Conservation (phyloP, 2,113 vertebrate species). For the Parus major region DNA sequence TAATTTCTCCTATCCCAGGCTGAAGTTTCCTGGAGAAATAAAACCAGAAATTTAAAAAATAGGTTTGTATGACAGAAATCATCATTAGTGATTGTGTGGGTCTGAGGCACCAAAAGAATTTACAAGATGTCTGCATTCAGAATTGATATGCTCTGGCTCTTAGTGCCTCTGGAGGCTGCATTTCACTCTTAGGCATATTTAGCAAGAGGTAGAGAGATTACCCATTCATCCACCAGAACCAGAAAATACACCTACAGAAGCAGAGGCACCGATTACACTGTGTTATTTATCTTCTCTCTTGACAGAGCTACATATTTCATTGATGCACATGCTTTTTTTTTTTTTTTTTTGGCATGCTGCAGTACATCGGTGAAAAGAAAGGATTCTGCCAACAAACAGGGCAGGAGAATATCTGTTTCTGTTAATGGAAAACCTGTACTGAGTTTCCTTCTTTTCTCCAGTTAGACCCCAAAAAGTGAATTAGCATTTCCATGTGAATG, state of each 20-base stretch:
- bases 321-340: not conserved
- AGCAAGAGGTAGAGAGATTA: not conserved
- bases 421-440: not conserved
- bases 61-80: not conserved
- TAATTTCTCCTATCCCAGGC: not conserved
- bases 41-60: not conserved
- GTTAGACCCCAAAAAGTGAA: not conserved
- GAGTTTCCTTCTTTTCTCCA: not conserved
- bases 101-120: not conserved
- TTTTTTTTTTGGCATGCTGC: not conserved
- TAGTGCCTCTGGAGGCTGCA: not conserved
- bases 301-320: not conserved
- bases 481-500: not conserved
- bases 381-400: not conserved
- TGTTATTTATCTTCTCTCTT: not conserved
- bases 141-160: not conserved
- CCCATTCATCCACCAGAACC: not conserved
- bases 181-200: not conserved
- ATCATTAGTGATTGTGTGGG: not conserved
- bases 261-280: not conserved
- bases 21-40: not conserved
- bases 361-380: not conserved
- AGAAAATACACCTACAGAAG: not conserved
- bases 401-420: not conserved
- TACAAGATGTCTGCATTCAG: not conserved